These are phyloP conservation scores for Urophycis tenuis DNA, from an alignment of 2,797 vertebrate genomes.

Conservation along the genomic window DNA sequence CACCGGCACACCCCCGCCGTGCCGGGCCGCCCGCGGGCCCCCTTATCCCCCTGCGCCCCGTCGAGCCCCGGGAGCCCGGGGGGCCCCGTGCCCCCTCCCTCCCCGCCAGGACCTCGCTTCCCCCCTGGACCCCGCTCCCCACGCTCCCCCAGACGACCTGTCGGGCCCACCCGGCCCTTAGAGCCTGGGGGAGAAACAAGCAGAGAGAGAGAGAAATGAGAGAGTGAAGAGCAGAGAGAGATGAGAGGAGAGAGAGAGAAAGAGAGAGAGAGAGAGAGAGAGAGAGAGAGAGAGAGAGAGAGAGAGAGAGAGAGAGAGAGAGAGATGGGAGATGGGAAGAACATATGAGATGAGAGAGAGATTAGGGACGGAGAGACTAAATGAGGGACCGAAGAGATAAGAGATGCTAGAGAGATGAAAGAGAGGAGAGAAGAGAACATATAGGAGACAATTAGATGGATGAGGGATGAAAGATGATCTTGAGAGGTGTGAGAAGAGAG, in stretches of 20 bases:
- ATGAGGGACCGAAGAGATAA: no score
- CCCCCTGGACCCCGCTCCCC: slow-evolving; percentile 85
- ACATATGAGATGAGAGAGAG: no score
- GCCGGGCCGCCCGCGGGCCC: slow-evolving; percentile 76
- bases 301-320: not conserved
- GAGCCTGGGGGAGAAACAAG: slow-evolving; percentile 74
- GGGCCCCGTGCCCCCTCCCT: slow-evolving; percentile 73
- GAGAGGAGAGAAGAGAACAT: no score
- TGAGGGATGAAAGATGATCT: no score
- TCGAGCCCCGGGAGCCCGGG: slow-evolving; percentile 69
- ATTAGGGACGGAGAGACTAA: no score
- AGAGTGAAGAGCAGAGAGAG: no score
- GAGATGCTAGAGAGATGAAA: no score
- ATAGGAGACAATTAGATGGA: no score
- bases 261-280: not conserved
- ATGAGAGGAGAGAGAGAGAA: no score
- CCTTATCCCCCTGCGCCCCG: slow-evolving; percentile 84
- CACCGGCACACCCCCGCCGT: slow-evolving; percentile 83
- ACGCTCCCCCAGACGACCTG: slow-evolving; percentile 80
- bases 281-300: not conserved
- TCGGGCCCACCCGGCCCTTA: slow-evolving; percentile 83
- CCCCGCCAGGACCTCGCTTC: slow-evolving; percentile 85
- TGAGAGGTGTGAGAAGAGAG: no score
- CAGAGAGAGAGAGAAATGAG: no score
- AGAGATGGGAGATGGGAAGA: no score